Percentiles rank a stretch among this genome's conserved stretches.
These are phyloP conservation scores for Harpagifer antarcticus DNA, from an alignment of 2,797 vertebrate genomes.

Conservation along the genomic window DNA sequence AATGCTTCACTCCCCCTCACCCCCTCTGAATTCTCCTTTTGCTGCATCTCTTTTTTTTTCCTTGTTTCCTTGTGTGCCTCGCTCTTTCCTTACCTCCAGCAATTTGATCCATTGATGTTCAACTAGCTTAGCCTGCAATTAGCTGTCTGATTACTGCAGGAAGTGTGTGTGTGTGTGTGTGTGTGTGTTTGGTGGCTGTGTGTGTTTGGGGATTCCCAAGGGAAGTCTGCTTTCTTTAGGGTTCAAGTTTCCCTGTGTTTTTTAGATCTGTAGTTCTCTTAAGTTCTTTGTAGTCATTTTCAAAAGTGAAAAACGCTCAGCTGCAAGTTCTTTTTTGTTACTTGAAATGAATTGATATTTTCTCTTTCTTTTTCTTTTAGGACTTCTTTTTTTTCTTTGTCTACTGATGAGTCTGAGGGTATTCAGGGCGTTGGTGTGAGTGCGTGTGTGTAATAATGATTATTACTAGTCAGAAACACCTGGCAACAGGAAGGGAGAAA, in stretches of 20 bases:
- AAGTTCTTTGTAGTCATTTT: slow-evolving; percentile 16
- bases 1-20: slow-evolving; percentile 33
- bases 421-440: slow-evolving; percentile 11
- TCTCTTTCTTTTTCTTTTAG: not conserved
- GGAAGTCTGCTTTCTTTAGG: slow-evolving; percentile 30
- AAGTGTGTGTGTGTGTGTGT: slow-evolving; percentile 9
- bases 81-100: slow-evolving; percentile 30
- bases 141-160: no score
- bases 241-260: slow-evolving; percentile 29
- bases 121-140: slow-evolving; percentile 67
- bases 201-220: slow-evolving; percentile 27
- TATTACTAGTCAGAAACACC: slow-evolving; percentile 63
- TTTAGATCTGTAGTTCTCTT: slow-evolving; percentile 16
- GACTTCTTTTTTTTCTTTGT: slow-evolving; percentile 6
- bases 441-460: slow-evolving; percentile 22
- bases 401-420: slow-evolving; percentile 32
- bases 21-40: not conserved
- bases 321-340: not conserved
- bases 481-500: slow-evolving; percentile 57
- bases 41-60: slow-evolving; percentile 1
- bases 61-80: slow-evolving; percentile 23
- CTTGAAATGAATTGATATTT: not conserved
- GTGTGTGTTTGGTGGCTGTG: slow-evolving; percentile 4
- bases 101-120: slow-evolving; percentile 71
- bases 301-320: not conserved